Percentiles rank a stretch among this genome's conserved stretches.
These are phyloP conservation scores for Idaea aversata DNA, from an alignment of 2,888 invertebrate genomes.

Conservation along the genomic window DNA sequence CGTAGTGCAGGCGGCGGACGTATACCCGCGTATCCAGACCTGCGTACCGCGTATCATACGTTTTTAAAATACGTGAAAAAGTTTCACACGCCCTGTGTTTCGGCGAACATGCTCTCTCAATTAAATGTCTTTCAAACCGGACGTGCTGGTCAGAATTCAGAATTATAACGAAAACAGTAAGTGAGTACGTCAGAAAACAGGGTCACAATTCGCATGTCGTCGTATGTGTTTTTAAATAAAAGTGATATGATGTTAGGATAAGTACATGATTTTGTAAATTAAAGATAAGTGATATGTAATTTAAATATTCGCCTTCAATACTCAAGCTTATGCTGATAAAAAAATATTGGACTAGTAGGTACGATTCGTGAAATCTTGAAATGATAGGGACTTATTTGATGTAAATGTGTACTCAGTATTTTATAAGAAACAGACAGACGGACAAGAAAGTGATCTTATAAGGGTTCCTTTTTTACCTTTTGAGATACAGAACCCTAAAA, in stretches of 20 bases:
- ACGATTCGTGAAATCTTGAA: too few species aligned
- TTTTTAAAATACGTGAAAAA: conserved; percentile 54
- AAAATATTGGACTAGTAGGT: too few species aligned
- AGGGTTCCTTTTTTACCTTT: too few species aligned
- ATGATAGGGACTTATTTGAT: too few species aligned
- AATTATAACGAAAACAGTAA: neutral
- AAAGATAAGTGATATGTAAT: too few species aligned
- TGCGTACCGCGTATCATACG: neutral
- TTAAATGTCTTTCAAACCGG: conserved; percentile 59
- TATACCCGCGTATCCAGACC: neutral
- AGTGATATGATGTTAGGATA: neutral
- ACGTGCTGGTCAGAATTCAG: conserved; percentile 49
- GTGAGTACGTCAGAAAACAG: neutral
- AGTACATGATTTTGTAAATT: neutral
- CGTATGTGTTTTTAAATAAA: neutral
- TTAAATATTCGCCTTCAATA: too few species aligned
- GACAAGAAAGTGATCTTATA: too few species aligned
- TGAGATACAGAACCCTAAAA: too few species aligned
- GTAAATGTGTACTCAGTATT: too few species aligned
- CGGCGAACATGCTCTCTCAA: conserved; percentile 69
- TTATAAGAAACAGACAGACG: too few species aligned
- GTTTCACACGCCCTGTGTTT: conserved; percentile 63
- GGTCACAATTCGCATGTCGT: conserved; percentile 4
- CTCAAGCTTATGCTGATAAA: too few species aligned
- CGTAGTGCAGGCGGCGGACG: neutral